Percentiles rank a stretch among this genome's conserved stretches.
Evolutionary conservation across 2,888 invertebrate species (phyloP).

Genomic region (Myopa tessellatipennis): DNA sequence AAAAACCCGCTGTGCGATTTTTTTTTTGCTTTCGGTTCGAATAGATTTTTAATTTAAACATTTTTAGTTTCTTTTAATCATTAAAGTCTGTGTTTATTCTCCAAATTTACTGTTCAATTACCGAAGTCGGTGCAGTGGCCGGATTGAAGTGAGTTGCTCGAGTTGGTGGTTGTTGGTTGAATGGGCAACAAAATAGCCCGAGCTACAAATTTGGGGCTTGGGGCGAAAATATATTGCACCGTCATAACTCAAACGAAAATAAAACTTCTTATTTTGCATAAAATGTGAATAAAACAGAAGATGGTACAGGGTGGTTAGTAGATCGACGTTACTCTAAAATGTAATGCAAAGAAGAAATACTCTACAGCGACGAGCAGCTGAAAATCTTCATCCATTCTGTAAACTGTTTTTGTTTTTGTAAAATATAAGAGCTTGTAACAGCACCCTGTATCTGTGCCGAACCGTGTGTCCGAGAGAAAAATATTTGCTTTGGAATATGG

Average conservation of each 20-base stretch:
- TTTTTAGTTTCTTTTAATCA: conserved; percentile 10
- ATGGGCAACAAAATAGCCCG: too few species aligned
- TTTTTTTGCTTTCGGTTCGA: background rate
- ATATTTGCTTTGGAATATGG: background rate
- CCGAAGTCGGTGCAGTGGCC: too few species aligned
- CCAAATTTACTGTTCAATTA: too few species aligned
- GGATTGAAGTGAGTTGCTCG: too few species aligned
- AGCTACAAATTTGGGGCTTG: background rate
- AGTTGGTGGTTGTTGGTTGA: too few species aligned
- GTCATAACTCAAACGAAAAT: background rate
- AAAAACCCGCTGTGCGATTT: background rate
- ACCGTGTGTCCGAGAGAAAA: background rate
- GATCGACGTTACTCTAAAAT: too few species aligned
- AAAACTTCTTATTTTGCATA: background rate
- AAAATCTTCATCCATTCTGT: background rate
- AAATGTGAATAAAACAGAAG: background rate
- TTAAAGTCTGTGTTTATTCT: too few species aligned
- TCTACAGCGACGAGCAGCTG: background rate
- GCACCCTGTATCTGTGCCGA: background rate
- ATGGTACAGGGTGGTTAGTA: too few species aligned
- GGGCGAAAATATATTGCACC: background rate
- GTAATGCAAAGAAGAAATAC: background rate
- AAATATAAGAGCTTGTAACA: background rate
- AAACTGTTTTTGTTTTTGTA: too few species aligned
- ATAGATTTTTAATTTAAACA: too few species aligned